These are phyloP conservation scores for Diabrotica virgifera DNA, from an alignment of 1,140 invertebrate species.

Conservation along the genomic window DNA sequence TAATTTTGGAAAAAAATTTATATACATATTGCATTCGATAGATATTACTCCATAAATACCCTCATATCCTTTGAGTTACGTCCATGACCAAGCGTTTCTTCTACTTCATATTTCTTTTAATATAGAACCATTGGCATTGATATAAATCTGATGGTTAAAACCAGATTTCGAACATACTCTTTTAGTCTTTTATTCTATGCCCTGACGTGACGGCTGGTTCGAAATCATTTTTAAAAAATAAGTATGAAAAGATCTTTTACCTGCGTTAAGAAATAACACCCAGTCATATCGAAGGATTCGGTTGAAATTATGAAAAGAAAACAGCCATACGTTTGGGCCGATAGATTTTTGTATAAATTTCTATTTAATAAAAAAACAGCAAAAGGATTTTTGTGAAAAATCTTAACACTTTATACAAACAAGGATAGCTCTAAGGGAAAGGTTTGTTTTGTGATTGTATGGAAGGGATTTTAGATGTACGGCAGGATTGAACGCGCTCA, in stretches of 20 bases:
- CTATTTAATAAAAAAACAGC: conserved; percentile 19
- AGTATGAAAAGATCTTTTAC: conserved; percentile 14
- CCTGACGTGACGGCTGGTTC: conserved; percentile 12
- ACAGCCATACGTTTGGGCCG: not conserved
- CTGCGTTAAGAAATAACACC: conserved; percentile 11
- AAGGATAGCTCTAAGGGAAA: too few species aligned
- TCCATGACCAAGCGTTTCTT: not conserved
- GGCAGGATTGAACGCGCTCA: too few species aligned
- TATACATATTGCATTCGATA: too few species aligned
- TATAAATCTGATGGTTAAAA: conserved; percentile 16
- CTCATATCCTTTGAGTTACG: too few species aligned
- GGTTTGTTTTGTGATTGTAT: conserved; percentile 13
- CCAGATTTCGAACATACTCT: conserved; percentile 11
- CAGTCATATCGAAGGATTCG: not conserved
- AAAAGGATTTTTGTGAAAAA: conserved; percentile 11
- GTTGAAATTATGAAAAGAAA: not conserved
- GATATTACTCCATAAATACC: too few species aligned
- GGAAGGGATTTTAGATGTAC: conserved; percentile 7
- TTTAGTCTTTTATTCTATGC: conserved; percentile 13
- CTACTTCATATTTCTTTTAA: conserved; percentile 15
- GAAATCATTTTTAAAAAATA: conserved; percentile 19
- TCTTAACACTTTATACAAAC: conserved; percentile 21
- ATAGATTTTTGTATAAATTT: conserved; percentile 14
- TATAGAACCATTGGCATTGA: conserved; percentile 14
- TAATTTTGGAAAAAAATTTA: too few species aligned